These are phyloP conservation scores for Prosopocoilus inquinatus DNA, from an alignment of 2,888 invertebrate genomes.

Conservation along the genomic window DNA sequence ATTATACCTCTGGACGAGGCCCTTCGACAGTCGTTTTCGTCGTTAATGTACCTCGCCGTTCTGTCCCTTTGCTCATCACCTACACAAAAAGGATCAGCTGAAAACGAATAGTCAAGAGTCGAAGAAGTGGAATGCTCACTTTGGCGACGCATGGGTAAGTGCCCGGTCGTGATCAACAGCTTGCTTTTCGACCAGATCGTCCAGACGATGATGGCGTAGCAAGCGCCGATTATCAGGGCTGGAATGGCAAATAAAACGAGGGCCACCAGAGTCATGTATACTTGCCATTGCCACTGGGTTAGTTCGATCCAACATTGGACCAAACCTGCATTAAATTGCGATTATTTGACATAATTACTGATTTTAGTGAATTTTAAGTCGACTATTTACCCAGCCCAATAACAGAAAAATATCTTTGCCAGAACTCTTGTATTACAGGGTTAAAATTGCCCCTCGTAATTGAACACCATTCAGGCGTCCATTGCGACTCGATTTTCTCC, in stretches of 20 bases:
- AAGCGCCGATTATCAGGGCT: constrained; percentile 82
- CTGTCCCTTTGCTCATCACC: constrained; percentile 42
- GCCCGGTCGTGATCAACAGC: constrained; percentile 54
- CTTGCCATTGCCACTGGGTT: constrained; percentile 74
- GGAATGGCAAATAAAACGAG: constrained; percentile 81
- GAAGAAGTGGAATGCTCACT: constrained; percentile 27
- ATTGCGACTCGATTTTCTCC: too few relatives aligned
- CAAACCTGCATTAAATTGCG: constrained; percentile 53
- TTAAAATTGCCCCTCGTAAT: too few relatives aligned
- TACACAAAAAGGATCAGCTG: constrained; percentile 20
- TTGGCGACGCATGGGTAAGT: constrained; percentile 40
- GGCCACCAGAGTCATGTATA: constrained; percentile 85
- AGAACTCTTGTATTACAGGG: too few relatives aligned
- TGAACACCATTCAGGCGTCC: too few relatives aligned
- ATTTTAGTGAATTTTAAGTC: too few relatives aligned
- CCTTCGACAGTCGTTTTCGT: constrained; percentile 59
- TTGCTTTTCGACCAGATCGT: constrained; percentile 90
- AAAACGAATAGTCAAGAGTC: too few relatives aligned
- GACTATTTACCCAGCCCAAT: too few relatives aligned
- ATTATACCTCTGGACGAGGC: constrained; percentile 92
- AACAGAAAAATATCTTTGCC: too few relatives aligned
- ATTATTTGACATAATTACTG: too few relatives aligned
- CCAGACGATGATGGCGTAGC: constrained; percentile 86
- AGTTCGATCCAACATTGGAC: constrained; percentile 90
- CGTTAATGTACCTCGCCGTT: constrained; percentile 38